Evolutionary conservation across 2,113 vertebrate species (phyloP).

Genomic region (Arenaria interpres): DNA sequence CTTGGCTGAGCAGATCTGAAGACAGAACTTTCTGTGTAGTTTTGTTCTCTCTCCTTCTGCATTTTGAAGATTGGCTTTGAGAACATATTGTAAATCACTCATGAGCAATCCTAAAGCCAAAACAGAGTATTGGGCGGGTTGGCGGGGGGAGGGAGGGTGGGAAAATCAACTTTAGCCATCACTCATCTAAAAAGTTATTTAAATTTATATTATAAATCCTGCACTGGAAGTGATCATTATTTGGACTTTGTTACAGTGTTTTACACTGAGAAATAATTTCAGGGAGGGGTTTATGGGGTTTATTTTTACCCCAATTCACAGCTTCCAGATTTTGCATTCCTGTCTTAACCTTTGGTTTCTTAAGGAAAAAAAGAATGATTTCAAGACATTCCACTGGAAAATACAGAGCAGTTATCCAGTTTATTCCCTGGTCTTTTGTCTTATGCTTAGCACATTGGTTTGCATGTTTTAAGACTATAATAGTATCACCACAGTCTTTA

Average conservation of each 20-base stretch:
- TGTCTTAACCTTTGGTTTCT: neutral
- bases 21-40: neutral
- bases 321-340: neutral
- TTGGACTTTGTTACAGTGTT: neutral
- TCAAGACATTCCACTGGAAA: neutral
- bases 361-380: rapidly evolving
- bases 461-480: neutral
- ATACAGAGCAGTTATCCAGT: neutral
- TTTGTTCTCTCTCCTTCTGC: neutral
- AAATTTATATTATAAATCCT: neutral
- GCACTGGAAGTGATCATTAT: neutral
- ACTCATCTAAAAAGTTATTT: neutral
- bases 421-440: neutral
- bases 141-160: too few species aligned
- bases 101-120: neutral
- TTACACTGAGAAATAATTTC: neutral
- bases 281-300: neutral
- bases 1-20: neutral
- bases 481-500: neutral
- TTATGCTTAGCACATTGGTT: neutral
- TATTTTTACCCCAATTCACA: neutral
- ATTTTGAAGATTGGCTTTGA: neutral
- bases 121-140: neutral
- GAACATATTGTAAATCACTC: conserved; percentile 14
- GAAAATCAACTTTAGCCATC: neutral